These are phyloP conservation scores for Cheilosia soror DNA, from an alignment of 2,888 invertebrate species.

Conservation along the genomic window DNA sequence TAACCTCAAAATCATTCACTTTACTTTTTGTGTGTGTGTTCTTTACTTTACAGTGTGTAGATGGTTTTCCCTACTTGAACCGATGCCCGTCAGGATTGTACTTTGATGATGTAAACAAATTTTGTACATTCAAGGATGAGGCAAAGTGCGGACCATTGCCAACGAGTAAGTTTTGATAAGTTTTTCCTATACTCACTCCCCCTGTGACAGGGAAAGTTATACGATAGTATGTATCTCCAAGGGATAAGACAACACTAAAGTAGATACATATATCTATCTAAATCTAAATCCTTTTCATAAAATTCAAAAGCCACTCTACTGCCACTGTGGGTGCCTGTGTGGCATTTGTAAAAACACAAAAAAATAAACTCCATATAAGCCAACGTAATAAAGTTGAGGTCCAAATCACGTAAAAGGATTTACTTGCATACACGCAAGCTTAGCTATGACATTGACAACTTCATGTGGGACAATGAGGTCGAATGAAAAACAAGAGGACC, in stretches of 20 bases:
- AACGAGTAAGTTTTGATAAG: slow-evolving; percentile 88
- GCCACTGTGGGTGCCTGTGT: slow-evolving; percentile 25
- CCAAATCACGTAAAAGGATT: slow-evolving; percentile 53
- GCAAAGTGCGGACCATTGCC: slow-evolving; percentile 95
- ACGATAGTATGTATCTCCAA: neutral
- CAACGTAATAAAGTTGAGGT: slow-evolving; percentile 39
- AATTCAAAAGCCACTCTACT: slow-evolving; percentile 55
- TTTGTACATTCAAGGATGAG: slow-evolving; percentile 94
- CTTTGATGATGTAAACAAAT: slow-evolving; percentile 95
- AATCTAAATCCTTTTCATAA: slow-evolving; percentile 20
- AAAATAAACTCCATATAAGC: slow-evolving; percentile 18
- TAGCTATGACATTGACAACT: slow-evolving; percentile 23
- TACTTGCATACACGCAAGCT: slow-evolving; percentile 40
- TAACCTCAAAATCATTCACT: slow-evolving; percentile 35
- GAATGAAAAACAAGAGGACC: neutral
- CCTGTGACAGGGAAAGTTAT: neutral
- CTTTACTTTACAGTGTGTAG: slow-evolving; percentile 89
- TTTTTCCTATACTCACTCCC: slow-evolving; percentile 29
- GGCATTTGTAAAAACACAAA: slow-evolving; percentile 14
- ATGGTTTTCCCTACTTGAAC: slow-evolving; percentile 93
- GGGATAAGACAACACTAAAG: slow-evolving; percentile 6
- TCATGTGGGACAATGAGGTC: slow-evolving; percentile 6
- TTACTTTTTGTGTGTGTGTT: neutral
- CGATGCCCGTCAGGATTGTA: slow-evolving; percentile 95
- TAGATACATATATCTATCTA: neutral